Conservation (phyloP, 2,113 vertebrate genomes). For the Agelaius tricolor region DNA sequence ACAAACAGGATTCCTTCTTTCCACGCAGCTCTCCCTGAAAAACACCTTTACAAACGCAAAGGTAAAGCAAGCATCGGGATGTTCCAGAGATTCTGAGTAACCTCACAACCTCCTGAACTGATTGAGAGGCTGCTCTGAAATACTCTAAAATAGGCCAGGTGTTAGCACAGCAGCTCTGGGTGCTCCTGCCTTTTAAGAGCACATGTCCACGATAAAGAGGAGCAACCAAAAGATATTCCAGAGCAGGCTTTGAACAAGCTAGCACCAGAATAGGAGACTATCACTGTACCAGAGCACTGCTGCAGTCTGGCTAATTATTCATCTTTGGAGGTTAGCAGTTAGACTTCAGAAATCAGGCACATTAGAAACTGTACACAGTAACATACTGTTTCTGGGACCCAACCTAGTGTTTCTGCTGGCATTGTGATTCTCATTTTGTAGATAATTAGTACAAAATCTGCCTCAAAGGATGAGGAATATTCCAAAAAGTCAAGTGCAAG, state of each 20-base stretch:
- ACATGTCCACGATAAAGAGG: neutral
- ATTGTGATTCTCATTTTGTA: neutral
- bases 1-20: neutral
- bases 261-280: neutral
- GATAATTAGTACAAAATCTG: neutral
- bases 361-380: neutral
- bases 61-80: neutral
- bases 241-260: neutral
- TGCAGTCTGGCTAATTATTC: neutral
- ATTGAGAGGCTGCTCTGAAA: neutral
- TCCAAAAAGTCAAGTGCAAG: neutral
- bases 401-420: neutral
- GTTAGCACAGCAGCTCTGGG: neutral
- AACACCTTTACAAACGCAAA: neutral
- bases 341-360: neutral
- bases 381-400: neutral
- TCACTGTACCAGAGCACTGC: neutral
- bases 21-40: neutral
- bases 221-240: neutral
- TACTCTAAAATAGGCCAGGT: neutral
- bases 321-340: neutral
- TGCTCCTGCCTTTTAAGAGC: neutral
- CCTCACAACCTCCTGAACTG: neutral
- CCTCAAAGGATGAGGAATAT: neutral
- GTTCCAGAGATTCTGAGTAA: neutral